phyloP scores from a whole-genome alignment of 1,140 invertebrate genomes.

The Aricia agestis region DNA sequence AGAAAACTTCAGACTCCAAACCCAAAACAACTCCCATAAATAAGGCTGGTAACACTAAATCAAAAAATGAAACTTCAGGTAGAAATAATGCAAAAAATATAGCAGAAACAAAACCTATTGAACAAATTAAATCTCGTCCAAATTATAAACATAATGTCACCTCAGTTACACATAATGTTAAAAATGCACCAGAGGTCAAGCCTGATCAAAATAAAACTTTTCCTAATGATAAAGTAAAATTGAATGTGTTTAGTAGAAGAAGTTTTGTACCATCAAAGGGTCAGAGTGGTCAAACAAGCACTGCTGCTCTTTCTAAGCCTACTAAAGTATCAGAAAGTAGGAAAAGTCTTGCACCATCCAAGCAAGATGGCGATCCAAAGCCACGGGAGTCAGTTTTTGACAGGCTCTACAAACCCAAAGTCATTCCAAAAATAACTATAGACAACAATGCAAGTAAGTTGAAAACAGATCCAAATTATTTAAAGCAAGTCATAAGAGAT shows the following conservation, averaged over 20 bases:
- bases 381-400: constrained; percentile 53
- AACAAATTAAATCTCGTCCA: not conserved
- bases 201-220: not conserved
- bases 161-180: not conserved
- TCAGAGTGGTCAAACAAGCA: constrained; percentile 26
- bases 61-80: not conserved
- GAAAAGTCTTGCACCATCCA: constrained; percentile 31
- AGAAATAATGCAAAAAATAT: not conserved
- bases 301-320: constrained; percentile 22
- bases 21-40: not conserved
- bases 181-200: not conserved
- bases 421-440: constrained; percentile 31
- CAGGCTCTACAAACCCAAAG: constrained; percentile 62
- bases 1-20: not conserved
- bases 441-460: constrained; percentile 46
- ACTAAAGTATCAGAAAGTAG: constrained; percentile 24
- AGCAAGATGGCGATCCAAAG: constrained; percentile 20
- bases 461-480: constrained; percentile 44
- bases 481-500: constrained; percentile 48
- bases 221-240: not conserved
- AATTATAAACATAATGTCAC: not conserved
- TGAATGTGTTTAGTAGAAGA: not conserved
- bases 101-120: not conserved
- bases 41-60: not conserved
- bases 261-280: constrained; percentile 19